Evolutionary conservation across 2,888 invertebrate genomes (phyloP), one percentile per base, ranked within the genome.

Genomic region (Thelaira solivaga): DNA sequence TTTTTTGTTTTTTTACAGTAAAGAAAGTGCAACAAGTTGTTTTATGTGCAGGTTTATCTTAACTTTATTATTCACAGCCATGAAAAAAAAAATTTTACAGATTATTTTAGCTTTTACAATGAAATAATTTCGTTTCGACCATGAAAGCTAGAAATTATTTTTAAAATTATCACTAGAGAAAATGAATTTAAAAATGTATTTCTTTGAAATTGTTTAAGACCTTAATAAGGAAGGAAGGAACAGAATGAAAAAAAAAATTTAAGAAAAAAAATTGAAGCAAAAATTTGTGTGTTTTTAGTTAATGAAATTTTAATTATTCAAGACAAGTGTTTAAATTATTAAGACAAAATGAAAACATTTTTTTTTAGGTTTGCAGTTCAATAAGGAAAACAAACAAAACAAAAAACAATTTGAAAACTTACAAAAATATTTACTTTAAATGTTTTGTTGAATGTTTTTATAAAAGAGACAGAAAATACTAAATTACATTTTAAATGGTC

Each of bases 11-110:
- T 13, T 16, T 24, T 24, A 5, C 10, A 18, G 16, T 49, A 11
- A 2, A 49, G 22, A 34, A 51, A 31, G 51, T 51, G 49, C 49
- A 51, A 51, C 51, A 59, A 34, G 51, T 53, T 59, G 31, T n/a
- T 57, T n/a, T 31, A 10, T 22, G 1, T 26, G 20, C 16, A 16
- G 18, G 53, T 62, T 62, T 62, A 13, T 11, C 7, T 11, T 11
- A 34, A 2, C 34, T 34, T 34, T 34, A 71, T 71, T 62, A 62
- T 62, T 61, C 62, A 62, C 71, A 62, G 62, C 26, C n/a, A n/a
- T n/a, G 20, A 53, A 53, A 62, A 53, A 62, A 51, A 62, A 53
- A 16, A 62, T 53, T 36, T 26, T 71, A 8, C 2, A 51, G 10
- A 34, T 34, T 41, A 49, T 26, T n/a, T 16, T 0, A 1, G 11